phyloP scores from a whole-genome alignment of 1,140 invertebrate species.

The Diachasmimorpha longicaudata region DNA sequence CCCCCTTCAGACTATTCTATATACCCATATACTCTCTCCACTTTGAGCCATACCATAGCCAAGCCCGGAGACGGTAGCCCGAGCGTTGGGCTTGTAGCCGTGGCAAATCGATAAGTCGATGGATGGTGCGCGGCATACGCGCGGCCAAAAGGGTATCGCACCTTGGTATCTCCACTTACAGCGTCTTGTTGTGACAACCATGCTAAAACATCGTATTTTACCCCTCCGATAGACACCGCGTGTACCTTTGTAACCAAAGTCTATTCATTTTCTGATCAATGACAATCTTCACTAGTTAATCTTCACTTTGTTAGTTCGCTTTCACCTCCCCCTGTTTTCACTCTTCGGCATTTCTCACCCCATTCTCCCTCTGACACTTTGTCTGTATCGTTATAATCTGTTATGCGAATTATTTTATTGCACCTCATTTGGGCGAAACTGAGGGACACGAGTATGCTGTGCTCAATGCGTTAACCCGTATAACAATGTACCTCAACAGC shows the following conservation, averaged over 20 bases:
- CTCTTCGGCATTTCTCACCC: not conserved
- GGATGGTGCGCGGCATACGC: slow-evolving; percentile 2
- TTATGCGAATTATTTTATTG: not conserved
- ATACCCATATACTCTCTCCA: not conserved
- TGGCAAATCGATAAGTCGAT: slow-evolving; percentile 11
- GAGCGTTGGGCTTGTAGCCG: not conserved
- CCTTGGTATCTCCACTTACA: slow-evolving; percentile 1
- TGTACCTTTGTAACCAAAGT: not conserved
- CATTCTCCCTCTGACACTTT: not conserved
- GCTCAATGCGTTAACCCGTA: not conserved
- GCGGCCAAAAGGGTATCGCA: slow-evolving; percentile 5
- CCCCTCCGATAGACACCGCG: not conserved
- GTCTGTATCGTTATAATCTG: not conserved
- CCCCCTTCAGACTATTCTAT: not conserved
- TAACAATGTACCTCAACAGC: slow-evolving; percentile 2
- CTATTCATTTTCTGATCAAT: not conserved
- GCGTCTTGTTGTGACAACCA: slow-evolving; percentile 5
- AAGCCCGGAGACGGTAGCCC: not conserved
- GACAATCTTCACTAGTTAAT: not conserved
- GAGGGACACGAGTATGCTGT: not conserved
- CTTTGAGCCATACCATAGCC: slow-evolving; percentile 1
- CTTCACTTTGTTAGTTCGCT: not conserved
- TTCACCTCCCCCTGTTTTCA: not conserved
- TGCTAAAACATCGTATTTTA: not conserved
- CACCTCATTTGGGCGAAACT: not conserved